phyloP scores from a whole-genome alignment of 2,113 vertebrate species.

The Zosterops japonicus region DNA sequence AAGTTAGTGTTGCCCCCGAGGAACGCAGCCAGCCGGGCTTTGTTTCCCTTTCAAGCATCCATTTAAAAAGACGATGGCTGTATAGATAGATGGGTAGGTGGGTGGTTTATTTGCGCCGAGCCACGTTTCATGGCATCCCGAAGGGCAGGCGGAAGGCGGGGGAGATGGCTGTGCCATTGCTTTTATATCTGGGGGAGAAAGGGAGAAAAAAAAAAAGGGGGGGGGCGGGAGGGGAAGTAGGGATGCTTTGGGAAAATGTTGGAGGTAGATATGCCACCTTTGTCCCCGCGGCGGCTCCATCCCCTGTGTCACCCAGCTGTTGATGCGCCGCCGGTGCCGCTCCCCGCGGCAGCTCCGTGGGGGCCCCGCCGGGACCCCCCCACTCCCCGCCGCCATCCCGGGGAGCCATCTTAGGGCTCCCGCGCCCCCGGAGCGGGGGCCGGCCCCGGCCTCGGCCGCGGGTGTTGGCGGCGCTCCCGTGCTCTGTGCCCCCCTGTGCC shows the following conservation, averaged over 20 bases:
- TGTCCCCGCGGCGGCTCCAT: not conserved
- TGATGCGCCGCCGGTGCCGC: not conserved
- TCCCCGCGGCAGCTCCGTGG: not conserved
- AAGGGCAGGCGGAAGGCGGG: constrained; percentile 10
- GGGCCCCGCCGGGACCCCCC: not conserved
- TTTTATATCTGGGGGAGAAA: not conserved
- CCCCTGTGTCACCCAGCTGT: not conserved
- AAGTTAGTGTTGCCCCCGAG: not conserved
- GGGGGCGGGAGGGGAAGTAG: not conserved
- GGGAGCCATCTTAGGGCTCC: constrained; percentile 52
- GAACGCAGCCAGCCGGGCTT: not conserved
- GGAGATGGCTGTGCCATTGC: not conserved
- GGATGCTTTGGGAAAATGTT: not conserved
- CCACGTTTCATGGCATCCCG: constrained; percentile 26
- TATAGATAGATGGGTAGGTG: not conserved
- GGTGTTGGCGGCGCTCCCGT: not conserved
- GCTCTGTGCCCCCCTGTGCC: not conserved
- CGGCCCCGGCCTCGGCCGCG: not conserved
- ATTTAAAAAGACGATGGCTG: not conserved
- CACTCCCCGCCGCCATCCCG: not conserved
- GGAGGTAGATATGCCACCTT: not conserved
- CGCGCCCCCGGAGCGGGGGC: not conserved
- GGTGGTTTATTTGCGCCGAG: not conserved
- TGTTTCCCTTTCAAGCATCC: not conserved
- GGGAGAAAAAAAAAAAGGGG: not conserved